Evolutionary conservation across 2,888 invertebrate species (phyloP).

Genomic region (Sarcophaga subvicina): DNA sequence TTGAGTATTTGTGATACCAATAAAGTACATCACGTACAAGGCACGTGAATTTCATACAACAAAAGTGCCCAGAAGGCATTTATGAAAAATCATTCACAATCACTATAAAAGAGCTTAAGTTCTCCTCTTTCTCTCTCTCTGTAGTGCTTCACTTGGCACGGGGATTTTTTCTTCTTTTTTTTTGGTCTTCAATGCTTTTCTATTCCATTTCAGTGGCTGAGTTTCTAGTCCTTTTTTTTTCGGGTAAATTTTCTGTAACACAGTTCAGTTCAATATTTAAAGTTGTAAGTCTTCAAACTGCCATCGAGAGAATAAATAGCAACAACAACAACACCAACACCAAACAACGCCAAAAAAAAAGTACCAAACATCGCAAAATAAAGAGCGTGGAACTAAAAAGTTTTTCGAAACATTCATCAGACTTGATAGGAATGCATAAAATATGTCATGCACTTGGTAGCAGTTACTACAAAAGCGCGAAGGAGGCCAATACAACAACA

Average conservation of each 20-base stretch:
- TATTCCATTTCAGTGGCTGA: too few species aligned
- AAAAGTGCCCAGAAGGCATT: constrained; percentile 68
- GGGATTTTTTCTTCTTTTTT: background rate
- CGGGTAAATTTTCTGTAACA: background rate
- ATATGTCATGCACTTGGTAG: constrained; percentile 59
- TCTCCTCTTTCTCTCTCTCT: constrained; percentile 15
- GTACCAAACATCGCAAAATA: background rate
- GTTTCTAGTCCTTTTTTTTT: background rate
- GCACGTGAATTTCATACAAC: constrained; percentile 65
- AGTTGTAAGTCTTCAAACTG: constrained; percentile 26
- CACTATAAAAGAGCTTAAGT: constrained; percentile 55
- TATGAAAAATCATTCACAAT: constrained; percentile 67
- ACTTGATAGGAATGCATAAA: constrained; percentile 68
- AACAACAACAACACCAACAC: background rate
- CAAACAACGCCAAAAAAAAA: too few species aligned
- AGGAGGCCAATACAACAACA: constrained; percentile 13
- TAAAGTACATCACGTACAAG: constrained; percentile 66
- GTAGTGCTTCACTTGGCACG: constrained; percentile 4
- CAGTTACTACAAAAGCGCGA: background rate
- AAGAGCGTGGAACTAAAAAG: constrained; percentile 46
- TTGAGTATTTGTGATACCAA: constrained; percentile 48
- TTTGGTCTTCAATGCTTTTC: constrained; percentile 22
- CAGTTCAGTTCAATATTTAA: constrained; percentile 39
- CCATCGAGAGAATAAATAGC: background rate
- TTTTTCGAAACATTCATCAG: constrained; percentile 63